phyloP scores from a whole-genome alignment of 2,797 vertebrate species.

The Galagoides demidoff region DNA sequence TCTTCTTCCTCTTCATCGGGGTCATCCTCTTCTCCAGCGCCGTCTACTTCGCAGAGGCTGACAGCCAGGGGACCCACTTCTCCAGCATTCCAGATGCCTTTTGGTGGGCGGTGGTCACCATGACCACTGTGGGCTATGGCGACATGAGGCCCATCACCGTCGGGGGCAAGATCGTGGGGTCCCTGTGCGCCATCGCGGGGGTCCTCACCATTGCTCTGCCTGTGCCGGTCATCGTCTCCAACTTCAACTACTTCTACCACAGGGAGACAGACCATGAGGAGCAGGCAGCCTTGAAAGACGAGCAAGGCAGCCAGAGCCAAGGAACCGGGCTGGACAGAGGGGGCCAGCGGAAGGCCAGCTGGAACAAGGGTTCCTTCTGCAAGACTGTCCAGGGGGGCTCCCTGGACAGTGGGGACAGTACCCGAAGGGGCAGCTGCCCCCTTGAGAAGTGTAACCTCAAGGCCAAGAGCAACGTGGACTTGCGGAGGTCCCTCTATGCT shows the following conservation, averaged over 20 bases:
- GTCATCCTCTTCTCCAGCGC: conserved; percentile 99
- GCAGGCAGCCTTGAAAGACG: conserved; percentile 92
- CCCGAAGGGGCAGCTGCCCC: conserved; percentile 83
- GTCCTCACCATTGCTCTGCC: conserved; percentile 97
- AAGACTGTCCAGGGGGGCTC: conserved; percentile 87
- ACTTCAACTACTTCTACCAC: conserved; percentile 99
- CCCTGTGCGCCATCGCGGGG: conserved; percentile 96
- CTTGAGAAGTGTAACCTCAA: conserved; percentile 92
- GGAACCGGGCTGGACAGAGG: conserved; percentile 73
- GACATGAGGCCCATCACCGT: conserved; percentile 97
- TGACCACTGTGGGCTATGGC: conserved; percentile 98
- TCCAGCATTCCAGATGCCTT: conserved; percentile 98
- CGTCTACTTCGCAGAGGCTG: conserved; percentile 96
- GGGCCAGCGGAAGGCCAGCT: conserved; percentile 88
- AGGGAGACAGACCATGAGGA: conserved; percentile 96
- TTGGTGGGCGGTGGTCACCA: conserved; percentile 99
- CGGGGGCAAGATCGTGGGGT: conserved; percentile 98
- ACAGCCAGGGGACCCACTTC: conserved; percentile 96
- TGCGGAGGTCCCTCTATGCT: conserved; percentile 95
- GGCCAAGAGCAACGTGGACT: conserved; percentile 93
- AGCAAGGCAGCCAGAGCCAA: conserved; percentile 86
- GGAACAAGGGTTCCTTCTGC: conserved; percentile 88
- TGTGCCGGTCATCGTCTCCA: conserved; percentile 97
- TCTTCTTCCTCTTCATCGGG: conserved; percentile 98
- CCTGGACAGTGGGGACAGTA: conserved; percentile 88